These are phyloP conservation scores for Orgyia antiqua DNA, from an alignment of 2,888 invertebrate genomes.

Conservation along the genomic window DNA sequence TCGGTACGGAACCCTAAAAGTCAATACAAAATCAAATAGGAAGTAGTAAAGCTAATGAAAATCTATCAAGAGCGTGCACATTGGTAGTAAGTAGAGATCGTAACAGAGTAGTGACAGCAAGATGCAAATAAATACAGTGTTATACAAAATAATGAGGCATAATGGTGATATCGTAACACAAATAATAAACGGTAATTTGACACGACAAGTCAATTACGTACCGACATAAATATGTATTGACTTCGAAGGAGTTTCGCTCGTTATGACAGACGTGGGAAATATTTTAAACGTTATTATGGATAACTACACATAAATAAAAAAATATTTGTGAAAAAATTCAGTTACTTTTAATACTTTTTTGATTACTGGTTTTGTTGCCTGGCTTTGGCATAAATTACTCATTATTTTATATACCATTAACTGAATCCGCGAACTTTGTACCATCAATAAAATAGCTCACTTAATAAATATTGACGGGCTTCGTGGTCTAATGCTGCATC, in stretches of 20 bases:
- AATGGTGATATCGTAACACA: conserved; percentile 61
- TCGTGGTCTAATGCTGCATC: too few species aligned
- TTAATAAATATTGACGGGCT: too few species aligned
- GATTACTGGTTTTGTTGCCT: too few species aligned
- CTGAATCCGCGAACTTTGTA: too few species aligned
- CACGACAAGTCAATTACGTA: conserved; percentile 74
- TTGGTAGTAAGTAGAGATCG: conserved; percentile 12
- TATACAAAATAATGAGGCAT: conserved; percentile 57
- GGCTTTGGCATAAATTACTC: too few species aligned
- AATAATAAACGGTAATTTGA: conserved; percentile 73
- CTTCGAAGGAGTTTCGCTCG: conserved; percentile 56
- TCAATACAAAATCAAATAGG: too few species aligned
- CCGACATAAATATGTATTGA: conserved; percentile 64
- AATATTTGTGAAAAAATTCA: too few species aligned
- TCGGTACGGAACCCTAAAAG: too few species aligned
- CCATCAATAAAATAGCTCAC: too few species aligned
- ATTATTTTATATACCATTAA: too few species aligned
- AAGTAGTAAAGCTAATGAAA: conserved; percentile 8
- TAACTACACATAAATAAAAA: too few species aligned
- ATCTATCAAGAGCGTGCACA: conserved; percentile 10
- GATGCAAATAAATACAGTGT: conserved; percentile 54
- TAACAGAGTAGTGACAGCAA: conserved; percentile 44
- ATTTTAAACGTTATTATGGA: conserved; percentile 30
- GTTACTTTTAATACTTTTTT: too few species aligned
- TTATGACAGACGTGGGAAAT: conserved; percentile 52